These are phyloP conservation scores for Bradypus variegatus DNA, from an alignment of 2,797 vertebrate species.

Conservation along the genomic window DNA sequence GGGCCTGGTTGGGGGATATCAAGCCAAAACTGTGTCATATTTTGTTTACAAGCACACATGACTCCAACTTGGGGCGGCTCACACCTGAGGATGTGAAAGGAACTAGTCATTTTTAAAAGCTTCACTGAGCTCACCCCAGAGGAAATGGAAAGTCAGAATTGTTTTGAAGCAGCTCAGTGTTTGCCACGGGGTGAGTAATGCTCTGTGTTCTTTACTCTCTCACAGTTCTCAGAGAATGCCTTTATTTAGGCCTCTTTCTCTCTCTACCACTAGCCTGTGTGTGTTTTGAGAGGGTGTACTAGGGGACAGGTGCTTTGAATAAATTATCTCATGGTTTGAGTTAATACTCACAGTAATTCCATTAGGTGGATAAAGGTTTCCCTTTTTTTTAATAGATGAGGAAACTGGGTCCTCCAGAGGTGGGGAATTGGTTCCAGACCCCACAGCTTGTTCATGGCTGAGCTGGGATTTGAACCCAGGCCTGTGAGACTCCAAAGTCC, in stretches of 20 bases:
- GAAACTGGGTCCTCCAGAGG: neutral
- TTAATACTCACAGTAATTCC: neutral
- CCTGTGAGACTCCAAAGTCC: neutral
- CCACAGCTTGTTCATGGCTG: neutral
- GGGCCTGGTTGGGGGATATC: neutral
- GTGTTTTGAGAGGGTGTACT: neutral
- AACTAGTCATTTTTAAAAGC: neutral
- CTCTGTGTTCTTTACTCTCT: neutral
- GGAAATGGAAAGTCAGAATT: constrained; percentile 24
- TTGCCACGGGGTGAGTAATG: neutral
- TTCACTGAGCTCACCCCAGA: neutral
- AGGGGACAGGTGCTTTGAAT: accelerated
- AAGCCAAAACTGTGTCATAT: neutral
- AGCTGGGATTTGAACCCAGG: neutral
- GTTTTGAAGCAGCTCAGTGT: neutral
- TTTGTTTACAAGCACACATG: neutral
- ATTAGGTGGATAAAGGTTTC: neutral
- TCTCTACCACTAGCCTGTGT: neutral
- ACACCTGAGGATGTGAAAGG: neutral
- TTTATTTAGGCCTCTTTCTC: neutral
- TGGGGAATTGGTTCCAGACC: neutral
- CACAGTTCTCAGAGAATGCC: neutral
- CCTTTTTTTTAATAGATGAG: neutral
- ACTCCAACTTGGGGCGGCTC: neutral
- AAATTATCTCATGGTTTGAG: neutral